These are phyloP conservation scores for Sigmodon hispidus DNA, from an alignment of 2,113 vertebrate species.

Conservation along the genomic window DNA sequence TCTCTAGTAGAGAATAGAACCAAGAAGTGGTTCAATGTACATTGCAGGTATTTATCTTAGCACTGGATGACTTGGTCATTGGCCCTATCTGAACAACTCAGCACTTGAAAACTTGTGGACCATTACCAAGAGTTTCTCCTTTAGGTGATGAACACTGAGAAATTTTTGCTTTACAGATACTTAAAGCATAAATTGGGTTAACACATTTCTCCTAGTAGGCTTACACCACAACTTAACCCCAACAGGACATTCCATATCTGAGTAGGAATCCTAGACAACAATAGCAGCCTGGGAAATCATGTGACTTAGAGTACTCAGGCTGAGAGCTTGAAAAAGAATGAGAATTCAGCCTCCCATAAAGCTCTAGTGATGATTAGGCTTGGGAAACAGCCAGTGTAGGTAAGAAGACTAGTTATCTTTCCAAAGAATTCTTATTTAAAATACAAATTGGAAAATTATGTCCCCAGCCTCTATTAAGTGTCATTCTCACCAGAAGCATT, in stretches of 20 bases:
- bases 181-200: neutral
- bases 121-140: neutral
- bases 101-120: neutral
- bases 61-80: neutral
- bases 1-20: neutral
- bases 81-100: neutral
- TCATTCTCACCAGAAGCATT: neutral
- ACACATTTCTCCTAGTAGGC: neutral
- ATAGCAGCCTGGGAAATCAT: neutral
- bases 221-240: neutral
- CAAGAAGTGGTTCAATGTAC: neutral
- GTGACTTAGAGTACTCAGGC: neutral
- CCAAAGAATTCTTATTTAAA: neutral
- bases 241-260: neutral
- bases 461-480: rapidly evolving
- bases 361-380: neutral
- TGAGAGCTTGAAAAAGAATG: neutral
- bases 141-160: neutral
- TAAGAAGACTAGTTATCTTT: neutral
- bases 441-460: neutral
- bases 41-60: neutral
- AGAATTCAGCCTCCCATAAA: neutral
- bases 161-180: neutral
- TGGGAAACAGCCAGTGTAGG: neutral
- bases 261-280: neutral